Evolutionary conservation across 2,797 vertebrate species (phyloP), one percentile per base, ranked within the genome.

Genomic region (Eulemur rubriventer): DNA sequence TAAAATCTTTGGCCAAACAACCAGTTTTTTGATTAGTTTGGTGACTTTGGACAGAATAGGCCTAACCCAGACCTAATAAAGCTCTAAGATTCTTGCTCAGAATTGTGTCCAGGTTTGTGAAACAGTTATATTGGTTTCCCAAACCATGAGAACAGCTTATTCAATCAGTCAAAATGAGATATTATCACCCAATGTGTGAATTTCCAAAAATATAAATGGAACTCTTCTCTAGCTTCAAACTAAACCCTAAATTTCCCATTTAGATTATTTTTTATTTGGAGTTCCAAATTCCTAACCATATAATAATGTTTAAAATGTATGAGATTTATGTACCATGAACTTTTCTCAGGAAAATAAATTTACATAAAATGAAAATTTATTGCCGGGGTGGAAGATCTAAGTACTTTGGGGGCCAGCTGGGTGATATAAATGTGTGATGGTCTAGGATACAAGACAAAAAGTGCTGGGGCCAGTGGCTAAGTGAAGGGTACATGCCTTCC

Each of bases 291-390:
- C 59, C 70, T 89, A 91, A 52, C 22, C 33, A 57, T 18, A 43
- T 69, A 84, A 94, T 73, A 93, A 85, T 83, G 43, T 90, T 95
- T 73, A 85, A 79, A 50, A 79, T 52, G 16, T 83, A 38, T 85
- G 76, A 82, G 17, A 89, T 94, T 24, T 86, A 65, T 57, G 17
- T 26, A 96, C 33, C 50, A 91, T 85, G 73, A 96, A 93, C 35
- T 72, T 94, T 48, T 90, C 57, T 63, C 35, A 72, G 48, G 41
- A 91, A 91, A 88, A 79, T 67, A 55, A 55, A 65, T 81, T 92
- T 85, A 28, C 13, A 52, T 83, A 75, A 91, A 88, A 18, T 90
- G 22, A 90, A 84, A 91, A 79, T 38, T 35, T 46, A 20, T 75
- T 75, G 33, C 12, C 17, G 12, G 24, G 6, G 35, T 50, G 7